Percentiles rank a stretch among this genome's conserved stretches.
Conservation (phyloP, 2,888 invertebrate genomes). For the Drosophila infuscata region DNA sequence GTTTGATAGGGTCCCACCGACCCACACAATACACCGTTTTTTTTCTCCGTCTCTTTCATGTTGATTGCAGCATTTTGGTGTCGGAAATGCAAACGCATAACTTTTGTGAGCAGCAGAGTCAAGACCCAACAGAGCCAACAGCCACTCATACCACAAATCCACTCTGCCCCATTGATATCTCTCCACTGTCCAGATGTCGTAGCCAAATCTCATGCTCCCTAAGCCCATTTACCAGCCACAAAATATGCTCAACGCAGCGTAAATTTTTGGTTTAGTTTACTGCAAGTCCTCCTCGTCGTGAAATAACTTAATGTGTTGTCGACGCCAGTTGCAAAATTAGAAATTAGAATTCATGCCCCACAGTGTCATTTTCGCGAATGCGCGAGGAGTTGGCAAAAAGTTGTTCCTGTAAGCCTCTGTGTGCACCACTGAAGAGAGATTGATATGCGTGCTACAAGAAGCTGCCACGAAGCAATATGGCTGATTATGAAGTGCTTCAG, state of each 20-base stretch:
- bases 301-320: conserved; percentile 73
- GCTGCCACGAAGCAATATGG: conserved; percentile 55
- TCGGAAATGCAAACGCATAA: conserved; percentile 76
- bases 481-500: conserved; percentile 66
- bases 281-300: conserved; percentile 45
- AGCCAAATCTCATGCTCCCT: conserved; percentile 42
- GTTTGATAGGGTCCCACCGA: not conserved
- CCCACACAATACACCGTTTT: not conserved
- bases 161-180: conserved; percentile 4
- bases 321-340: conserved; percentile 80
- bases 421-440: conserved; percentile 53
- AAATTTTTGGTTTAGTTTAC: conserved; percentile 72
- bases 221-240: conserved; percentile 62
- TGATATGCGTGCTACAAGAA: conserved; percentile 57
- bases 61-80: conserved; percentile 52
- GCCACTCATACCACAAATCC: not conserved
- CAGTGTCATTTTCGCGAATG: conserved; percentile 82
- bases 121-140: not conserved
- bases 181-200: conserved; percentile 41
- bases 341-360: conserved; percentile 84
- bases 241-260: conserved; percentile 69
- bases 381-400: conserved; percentile 67
- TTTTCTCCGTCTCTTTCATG: conserved; percentile 18
- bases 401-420: conserved; percentile 50
- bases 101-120: conserved; percentile 64